Base-by-base conservation (phyloP, 2,797 vertebrate genomes). In the Macropodus opercularis region DNA sequence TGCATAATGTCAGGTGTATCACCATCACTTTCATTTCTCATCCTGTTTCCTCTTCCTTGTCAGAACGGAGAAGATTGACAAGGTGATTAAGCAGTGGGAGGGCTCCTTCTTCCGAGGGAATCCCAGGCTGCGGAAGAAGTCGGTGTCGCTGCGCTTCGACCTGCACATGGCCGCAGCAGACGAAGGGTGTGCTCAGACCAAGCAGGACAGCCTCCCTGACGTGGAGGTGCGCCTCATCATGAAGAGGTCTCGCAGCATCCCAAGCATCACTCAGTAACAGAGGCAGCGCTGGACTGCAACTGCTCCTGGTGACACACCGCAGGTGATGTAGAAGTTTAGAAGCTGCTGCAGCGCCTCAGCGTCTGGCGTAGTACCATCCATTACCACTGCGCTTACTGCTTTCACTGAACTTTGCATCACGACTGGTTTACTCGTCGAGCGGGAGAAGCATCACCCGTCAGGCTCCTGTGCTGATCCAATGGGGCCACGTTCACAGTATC, bases 41-140 rank as follows among this genome's bases (percentile, higher is more conserved):
- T 21, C 4, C 0, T 1, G 13, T 29, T 42, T 11, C 57, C 12
- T 38, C n/a, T 63, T 5, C 17, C 36, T 42, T 3, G 2, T 23
- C 90, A 99, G 97, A 87, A 96, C 94, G 2, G 96, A 98, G 91
- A 98, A 95, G 80, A 94, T 99, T 39, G 96, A 98, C 84, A 92
- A 96, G 89, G 94, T 97, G 54, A 98, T 99, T 40, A 96, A 94
- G 81, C 94, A 97, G 80, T 99, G 97, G 97, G 97, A 99, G 88
- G 96, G 96, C 12, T 98, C 97, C 4, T 97, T 99, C 91, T 99
- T 99, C 90, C 94, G 95, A 84, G 96, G 97, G 85, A 98, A 99
- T 75, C 97, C 97, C 17, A 95, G 93, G 55, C 87, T 99, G 78
- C 90, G 96, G 59, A 99, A 97, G 92, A 99, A 99, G 82, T 99